Evolutionary conservation across 2,888 invertebrate species (phyloP).

Genomic region (Orthosia cruda): DNA sequence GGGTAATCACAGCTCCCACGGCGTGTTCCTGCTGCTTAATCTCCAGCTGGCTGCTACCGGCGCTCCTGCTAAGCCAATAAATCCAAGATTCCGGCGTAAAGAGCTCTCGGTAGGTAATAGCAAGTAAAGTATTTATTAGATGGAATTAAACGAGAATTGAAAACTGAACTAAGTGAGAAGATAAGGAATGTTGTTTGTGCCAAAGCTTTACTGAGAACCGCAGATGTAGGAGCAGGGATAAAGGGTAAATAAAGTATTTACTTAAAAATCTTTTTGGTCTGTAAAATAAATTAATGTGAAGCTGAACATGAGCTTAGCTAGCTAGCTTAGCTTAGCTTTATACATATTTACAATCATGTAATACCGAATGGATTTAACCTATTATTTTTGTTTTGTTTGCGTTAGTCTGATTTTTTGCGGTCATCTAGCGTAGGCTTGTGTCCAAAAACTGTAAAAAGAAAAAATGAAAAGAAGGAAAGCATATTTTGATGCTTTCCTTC

Average conservation of each 20-base stretch:
- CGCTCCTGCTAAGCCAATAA: constrained; percentile 52
- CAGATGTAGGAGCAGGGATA: not conserved
- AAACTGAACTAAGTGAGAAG: constrained; percentile 17
- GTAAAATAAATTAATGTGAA: not conserved
- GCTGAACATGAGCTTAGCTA: no score
- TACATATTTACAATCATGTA: not conserved
- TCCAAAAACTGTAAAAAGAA: not conserved
- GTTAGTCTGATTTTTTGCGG: not conserved
- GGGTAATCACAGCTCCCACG: not conserved
- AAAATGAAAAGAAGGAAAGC: no score
- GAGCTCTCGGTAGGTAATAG: constrained; percentile 45
- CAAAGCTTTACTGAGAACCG: not conserved
- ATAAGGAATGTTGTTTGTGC: constrained; percentile 39
- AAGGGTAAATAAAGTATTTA: not conserved
- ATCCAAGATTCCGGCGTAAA: constrained; percentile 51
- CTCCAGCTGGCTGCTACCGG: constrained; percentile 10
- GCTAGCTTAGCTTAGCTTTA: no score
- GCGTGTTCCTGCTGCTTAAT: constrained; percentile 17
- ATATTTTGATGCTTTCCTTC: not conserved
- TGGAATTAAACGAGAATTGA: constrained; percentile 42
- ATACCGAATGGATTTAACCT: not conserved
- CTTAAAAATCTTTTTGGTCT: not conserved
- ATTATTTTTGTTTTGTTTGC: not conserved
- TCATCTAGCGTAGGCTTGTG: no score
- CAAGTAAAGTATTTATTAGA: constrained; percentile 50